phyloP scores from a whole-genome alignment of 2,888 invertebrate species.

The Molorchus minor region DNA sequence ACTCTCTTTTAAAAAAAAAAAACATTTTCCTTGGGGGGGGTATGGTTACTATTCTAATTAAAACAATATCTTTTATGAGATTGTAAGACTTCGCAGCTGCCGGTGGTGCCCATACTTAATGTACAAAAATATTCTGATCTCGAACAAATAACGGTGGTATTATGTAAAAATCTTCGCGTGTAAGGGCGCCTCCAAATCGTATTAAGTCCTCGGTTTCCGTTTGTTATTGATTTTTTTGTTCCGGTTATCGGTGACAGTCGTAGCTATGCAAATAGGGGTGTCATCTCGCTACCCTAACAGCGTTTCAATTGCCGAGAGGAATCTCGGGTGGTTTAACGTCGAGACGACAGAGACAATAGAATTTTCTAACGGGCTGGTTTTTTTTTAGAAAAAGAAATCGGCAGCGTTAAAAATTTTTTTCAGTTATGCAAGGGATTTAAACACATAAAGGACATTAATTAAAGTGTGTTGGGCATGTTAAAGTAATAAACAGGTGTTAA shows the following conservation, averaged over 20 bases:
- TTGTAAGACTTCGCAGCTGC: conserved; percentile 6
- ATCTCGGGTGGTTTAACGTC: conserved; percentile 1
- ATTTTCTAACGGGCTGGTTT: not conserved
- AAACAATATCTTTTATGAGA: conserved; percentile 14
- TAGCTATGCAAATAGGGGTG: conserved; percentile 30
- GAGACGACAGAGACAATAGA: conserved; percentile 1
- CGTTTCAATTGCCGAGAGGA: conserved; percentile 26
- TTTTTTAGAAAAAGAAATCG: too few relatives aligned
- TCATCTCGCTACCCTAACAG: conserved; percentile 30
- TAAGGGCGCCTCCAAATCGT: conserved; percentile 23
- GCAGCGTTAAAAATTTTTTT: too few relatives aligned
- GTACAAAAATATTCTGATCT: conserved; percentile 21
- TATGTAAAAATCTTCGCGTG: conserved; percentile 19
- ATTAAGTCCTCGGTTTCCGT: conserved; percentile 24
- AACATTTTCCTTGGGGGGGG: too few relatives aligned
- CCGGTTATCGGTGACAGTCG: conserved; percentile 27
- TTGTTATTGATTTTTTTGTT: conserved; percentile 30
- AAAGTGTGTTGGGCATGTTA: too few relatives aligned
- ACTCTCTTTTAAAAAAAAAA: too few relatives aligned
- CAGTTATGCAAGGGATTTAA: too few relatives aligned
- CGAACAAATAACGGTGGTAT: conserved; percentile 17
- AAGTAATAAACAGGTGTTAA: too few relatives aligned
- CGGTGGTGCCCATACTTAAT: conserved; percentile 5
- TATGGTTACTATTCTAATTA: conserved; percentile 15
- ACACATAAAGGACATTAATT: too few relatives aligned